Evolutionary conservation across 2,113 vertebrate species (phyloP).

Genomic region (Tonatia bakeri): DNA sequence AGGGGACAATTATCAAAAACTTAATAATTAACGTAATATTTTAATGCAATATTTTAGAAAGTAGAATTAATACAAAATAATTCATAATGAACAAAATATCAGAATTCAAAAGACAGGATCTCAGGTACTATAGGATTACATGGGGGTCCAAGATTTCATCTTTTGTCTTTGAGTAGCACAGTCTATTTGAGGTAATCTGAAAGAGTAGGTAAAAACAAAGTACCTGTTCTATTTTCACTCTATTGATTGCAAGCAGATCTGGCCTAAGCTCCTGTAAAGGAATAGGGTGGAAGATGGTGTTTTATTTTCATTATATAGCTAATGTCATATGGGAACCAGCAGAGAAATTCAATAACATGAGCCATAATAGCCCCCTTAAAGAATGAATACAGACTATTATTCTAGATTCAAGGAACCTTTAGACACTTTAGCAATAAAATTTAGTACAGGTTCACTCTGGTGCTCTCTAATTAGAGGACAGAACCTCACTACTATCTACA

Average conservation of each 20-base stretch:
- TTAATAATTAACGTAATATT: not conserved
- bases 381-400: not conserved
- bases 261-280: not conserved
- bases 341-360: not conserved
- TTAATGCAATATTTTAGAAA: constrained; percentile 10
- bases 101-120: not conserved
- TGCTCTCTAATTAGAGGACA: not conserved
- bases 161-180: not conserved
- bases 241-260: not conserved
- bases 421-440: not conserved
- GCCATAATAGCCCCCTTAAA: not conserved
- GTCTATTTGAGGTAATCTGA: not conserved
- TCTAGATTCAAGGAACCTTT: not conserved
- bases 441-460: not conserved
- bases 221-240: not conserved
- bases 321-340: not conserved
- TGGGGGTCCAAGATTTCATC: not conserved
- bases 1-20: not conserved
- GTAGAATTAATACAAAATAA: constrained; percentile 3
- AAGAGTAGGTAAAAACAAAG: not conserved
- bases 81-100: not conserved
- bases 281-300: not conserved
- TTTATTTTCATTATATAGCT: not conserved
- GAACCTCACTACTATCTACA: not conserved
- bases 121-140: not conserved